These are phyloP conservation scores for Myopa tessellatipennis DNA, from an alignment of 2,888 invertebrate species.

Conservation along the genomic window DNA sequence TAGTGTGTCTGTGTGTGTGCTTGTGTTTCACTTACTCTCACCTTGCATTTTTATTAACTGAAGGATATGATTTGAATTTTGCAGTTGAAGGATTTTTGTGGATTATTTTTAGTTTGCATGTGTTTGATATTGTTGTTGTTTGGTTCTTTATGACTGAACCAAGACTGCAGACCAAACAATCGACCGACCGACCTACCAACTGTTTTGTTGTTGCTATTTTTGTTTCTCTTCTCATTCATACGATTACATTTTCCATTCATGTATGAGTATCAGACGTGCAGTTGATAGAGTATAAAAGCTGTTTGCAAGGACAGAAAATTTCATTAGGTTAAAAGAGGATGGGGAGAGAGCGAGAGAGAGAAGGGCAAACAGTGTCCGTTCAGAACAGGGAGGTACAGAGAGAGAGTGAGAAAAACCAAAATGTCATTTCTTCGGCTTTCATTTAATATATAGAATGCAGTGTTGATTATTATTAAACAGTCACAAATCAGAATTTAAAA, in stretches of 20 bases:
- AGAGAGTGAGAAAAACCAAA: too few relatives aligned
- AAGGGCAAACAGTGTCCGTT: too few relatives aligned
- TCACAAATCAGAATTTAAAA: too few relatives aligned
- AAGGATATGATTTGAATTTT: neutral
- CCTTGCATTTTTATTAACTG: constrained; percentile 4
- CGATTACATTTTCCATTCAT: neutral
- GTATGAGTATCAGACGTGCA: too few relatives aligned
- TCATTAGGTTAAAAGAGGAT: too few relatives aligned
- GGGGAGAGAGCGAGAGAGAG: too few relatives aligned
- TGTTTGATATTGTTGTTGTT: neutral
- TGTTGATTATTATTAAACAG: neutral
- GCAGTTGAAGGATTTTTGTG: constrained; percentile 34
- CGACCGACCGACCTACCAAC: neutral
- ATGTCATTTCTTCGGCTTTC: neutral
- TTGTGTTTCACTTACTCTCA: neutral
- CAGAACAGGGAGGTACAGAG: too few relatives aligned
- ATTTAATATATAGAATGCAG: constrained; percentile 12
- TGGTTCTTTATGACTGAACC: too few relatives aligned
- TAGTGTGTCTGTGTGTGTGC: too few relatives aligned
- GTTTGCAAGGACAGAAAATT: too few relatives aligned
- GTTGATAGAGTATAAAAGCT: too few relatives aligned
- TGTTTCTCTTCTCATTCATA: neutral
- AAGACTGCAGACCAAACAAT: neutral
- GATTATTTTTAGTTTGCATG: constrained; percentile 30
- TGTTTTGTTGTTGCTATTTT: neutral